Evolutionary conservation across 2,888 invertebrate species (phyloP), one percentile per base, ranked within the genome.

Genomic region (Phlogophora meticulosa): DNA sequence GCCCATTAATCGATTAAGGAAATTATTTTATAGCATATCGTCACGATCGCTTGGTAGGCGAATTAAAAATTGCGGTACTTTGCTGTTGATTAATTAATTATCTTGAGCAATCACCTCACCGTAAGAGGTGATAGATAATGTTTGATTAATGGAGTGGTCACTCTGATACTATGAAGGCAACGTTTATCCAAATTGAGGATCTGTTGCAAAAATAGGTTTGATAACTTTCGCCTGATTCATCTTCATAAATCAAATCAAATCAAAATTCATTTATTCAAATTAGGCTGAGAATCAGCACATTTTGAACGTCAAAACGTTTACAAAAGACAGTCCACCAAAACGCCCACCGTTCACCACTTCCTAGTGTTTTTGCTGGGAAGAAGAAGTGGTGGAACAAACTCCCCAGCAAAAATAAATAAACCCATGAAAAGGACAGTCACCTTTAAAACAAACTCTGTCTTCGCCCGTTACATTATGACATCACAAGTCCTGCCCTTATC

Each of bases 401-500:
- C n/a, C n/a, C n/a, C n/a, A n/a, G n/a, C n/a, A n/a, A 11, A 46
- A 45, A 64, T 53, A 15, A 34, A 55, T 36, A 58, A 53, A 24
- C 34, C 11, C n/a, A 60, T 22, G 22, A 38, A 62, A 66, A 81
- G 85, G 84, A 78, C 84, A 83, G 73, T 85, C 82, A 86, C 82
- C 85, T 85, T 57, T 63, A 61, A 61, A 79, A 73, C 72, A 73
- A 78, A 73, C 46, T 49, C 64, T 53, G 51, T 62, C 64, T 56
- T 72, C 46, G 13, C 28, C 76, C 69, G 65, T 69, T 73, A 81
- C 28, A 36, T 56, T 60, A 70, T 75, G 71, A 74, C 68, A 74
- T 73, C 67, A 76, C 57, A 70, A 67, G 51, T 70, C 67, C 67
- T 75, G 81, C 84, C 82, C 83, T 88, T 85, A 86, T 84, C 85